A percentile compares a stretch with the other conserved stretches of the same genome.
Evolutionary conservation across 2,888 invertebrate species (phyloP).

Genomic region (Tenthredo livida): DNA sequence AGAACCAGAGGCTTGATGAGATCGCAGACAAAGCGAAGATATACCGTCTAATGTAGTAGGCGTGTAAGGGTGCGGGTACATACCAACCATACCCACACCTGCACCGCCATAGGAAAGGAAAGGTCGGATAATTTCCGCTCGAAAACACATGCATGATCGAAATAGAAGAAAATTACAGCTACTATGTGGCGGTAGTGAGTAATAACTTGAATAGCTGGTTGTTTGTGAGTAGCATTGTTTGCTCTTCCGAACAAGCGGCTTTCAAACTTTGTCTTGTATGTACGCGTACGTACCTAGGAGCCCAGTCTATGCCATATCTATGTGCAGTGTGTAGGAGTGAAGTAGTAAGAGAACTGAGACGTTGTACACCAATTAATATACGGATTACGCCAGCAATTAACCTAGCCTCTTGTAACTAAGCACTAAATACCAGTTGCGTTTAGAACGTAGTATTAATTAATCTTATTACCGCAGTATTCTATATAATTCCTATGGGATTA

Average conservation of each 20-base stretch:
- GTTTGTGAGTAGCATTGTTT: conserved; percentile 62
- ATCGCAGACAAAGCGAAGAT: not conserved
- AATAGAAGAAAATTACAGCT: not conserved
- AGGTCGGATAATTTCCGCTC: not conserved
- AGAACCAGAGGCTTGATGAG: not conserved
- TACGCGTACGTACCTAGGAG: not conserved
- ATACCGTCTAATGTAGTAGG: not conserved
- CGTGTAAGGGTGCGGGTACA: no score
- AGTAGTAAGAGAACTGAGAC: not conserved
- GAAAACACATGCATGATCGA: conserved; percentile 2
- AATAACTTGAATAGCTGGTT: conserved; percentile 73
- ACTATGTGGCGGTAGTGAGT: conserved; percentile 62
- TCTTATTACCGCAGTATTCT: not conserved
- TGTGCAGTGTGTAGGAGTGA: not conserved
- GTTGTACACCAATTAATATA: conserved; percentile 63
- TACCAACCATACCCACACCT: no score
- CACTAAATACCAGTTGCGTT: conserved; percentile 41
- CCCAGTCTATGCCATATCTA: not conserved
- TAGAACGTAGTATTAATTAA: conserved; percentile 32
- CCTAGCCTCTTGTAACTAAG: conserved; percentile 47
- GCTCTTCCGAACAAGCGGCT: conserved; percentile 52
- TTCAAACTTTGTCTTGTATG: not conserved
- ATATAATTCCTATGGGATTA: not conserved
- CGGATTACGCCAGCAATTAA: conserved; percentile 64
- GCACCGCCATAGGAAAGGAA: not conserved